Percentiles rank a stretch among this genome's conserved stretches.
Conservation (phyloP, 2,113 vertebrate species). For the Ophiodon elongatus region DNA sequence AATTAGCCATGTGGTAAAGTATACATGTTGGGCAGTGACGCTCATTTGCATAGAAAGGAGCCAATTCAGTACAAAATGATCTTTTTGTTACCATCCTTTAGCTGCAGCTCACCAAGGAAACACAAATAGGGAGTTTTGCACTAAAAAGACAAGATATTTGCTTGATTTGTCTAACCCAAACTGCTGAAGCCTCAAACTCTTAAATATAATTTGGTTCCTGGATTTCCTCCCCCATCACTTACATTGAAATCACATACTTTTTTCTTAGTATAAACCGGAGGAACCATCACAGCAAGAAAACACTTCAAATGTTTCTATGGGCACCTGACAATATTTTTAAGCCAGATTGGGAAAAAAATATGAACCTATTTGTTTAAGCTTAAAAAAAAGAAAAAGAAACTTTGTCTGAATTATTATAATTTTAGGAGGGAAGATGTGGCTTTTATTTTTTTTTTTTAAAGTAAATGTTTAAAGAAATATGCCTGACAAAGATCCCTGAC, state of each 20-base stretch:
- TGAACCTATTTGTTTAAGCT: not conserved
- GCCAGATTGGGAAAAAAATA: not conserved
- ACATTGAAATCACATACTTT: not conserved
- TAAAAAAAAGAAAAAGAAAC: too few species aligned
- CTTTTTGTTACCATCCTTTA: not conserved
- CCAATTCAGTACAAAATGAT: not conserved
- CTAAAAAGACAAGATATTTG: not conserved
- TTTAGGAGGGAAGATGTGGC: not conserved
- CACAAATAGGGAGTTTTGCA: not conserved
- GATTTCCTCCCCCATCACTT: not conserved
- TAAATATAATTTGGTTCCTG: not conserved
- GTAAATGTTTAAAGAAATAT: not conserved
- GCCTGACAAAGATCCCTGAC: not conserved
- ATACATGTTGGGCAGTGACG: not conserved
- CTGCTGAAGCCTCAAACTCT: not conserved
- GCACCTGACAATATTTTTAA: not conserved
- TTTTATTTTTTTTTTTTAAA: too few species aligned
- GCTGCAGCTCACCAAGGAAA: not conserved
- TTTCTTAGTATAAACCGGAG: not conserved
- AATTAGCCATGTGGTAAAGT: too few species aligned
- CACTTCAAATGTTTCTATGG: too few species aligned
- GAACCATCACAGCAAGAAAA: too few species aligned
- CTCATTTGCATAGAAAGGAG: too few species aligned
- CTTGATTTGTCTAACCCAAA: not conserved
- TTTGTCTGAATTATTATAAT: not conserved